Percentiles rank a stretch among this genome's conserved stretches.
phyloP scores from a whole-genome alignment of 2,797 vertebrate species.

The Liasis olivaceus region DNA sequence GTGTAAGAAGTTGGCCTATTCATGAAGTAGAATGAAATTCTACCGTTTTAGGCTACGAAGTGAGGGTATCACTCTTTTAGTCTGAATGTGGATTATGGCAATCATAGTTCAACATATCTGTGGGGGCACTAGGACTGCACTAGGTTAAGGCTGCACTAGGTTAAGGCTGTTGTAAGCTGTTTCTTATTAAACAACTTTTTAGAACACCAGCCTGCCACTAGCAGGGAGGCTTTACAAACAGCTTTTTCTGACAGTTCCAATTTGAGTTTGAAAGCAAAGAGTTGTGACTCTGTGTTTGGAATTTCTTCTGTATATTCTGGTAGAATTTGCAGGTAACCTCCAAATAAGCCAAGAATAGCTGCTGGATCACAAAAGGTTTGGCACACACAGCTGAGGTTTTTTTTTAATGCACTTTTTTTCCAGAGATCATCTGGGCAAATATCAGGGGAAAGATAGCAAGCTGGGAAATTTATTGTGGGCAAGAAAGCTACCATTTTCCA shows the following conservation, averaged over 20 bases:
- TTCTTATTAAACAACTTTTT: conserved; percentile 28
- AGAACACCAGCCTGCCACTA: conserved; percentile 33
- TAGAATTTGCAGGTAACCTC: conserved; percentile 30
- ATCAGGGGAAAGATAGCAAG: conserved; percentile 15
- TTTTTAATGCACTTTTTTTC: conserved; percentile 25
- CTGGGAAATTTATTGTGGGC: not conserved
- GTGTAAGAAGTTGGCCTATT: not conserved
- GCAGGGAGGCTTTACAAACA: conserved; percentile 36
- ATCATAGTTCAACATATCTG: not conserved
- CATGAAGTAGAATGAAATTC: not conserved
- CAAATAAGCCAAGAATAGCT: conserved; percentile 43
- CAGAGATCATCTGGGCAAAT: conserved; percentile 32
- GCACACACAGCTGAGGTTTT: conserved; percentile 2
- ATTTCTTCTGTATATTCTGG: conserved; percentile 52
- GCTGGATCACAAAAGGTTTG: conserved; percentile 41
- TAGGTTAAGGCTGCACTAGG: not conserved
- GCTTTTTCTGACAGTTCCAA: conserved; percentile 50
- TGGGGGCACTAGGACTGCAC: not conserved
- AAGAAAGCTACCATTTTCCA: not conserved
- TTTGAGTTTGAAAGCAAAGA: conserved; percentile 57
- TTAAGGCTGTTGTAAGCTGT: not conserved
- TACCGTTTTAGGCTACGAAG: not conserved
- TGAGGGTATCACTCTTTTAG: not conserved
- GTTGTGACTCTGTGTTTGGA: conserved; percentile 38
- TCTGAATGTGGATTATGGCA: not conserved